Percentiles rank a stretch among this genome's conserved stretches.
Evolutionary conservation across 2,888 invertebrate genomes (phyloP).

Genomic region (Cepaea hortensis): DNA sequence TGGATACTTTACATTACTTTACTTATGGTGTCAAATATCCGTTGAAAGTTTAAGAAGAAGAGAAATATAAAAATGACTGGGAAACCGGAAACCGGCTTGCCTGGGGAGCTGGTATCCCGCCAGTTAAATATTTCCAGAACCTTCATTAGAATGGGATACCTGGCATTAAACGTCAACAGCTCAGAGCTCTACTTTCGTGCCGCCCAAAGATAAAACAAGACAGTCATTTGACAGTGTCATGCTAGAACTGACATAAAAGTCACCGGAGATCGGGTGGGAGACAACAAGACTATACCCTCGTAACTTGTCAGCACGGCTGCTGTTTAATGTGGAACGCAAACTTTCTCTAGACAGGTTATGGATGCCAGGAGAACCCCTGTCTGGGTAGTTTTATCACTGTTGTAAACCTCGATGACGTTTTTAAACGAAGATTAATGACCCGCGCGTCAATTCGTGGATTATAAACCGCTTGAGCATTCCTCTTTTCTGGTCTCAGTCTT

Average conservation of each 20-base stretch:
- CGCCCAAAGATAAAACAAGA: background rate
- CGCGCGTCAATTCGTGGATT: background rate
- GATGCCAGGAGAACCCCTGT: background rate
- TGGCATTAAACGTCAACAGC: background rate
- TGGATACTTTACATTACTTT: too few relatives aligned
- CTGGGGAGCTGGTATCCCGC: background rate
- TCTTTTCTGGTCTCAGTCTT: background rate
- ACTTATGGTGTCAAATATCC: too few relatives aligned
- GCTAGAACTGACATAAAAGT: background rate
- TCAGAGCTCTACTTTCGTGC: too few relatives aligned
- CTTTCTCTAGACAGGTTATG: conserved; percentile 10
- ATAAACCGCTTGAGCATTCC: background rate
- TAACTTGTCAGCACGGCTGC: background rate
- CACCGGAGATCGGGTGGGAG: background rate
- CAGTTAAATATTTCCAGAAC: background rate
- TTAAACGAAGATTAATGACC: conserved; percentile 8
- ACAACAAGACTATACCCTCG: background rate
- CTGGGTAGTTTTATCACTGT: conserved; percentile 11
- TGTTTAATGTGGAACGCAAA: conserved; percentile 3
- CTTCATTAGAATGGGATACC: background rate
- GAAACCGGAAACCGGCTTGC: background rate
- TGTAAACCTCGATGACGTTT: background rate
- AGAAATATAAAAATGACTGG: background rate
- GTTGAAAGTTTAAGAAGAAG: background rate
- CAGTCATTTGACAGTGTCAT: background rate